These are phyloP conservation scores for Ichneumoninae sp. DNA, from an alignment of 2,888 invertebrate species.

Conservation along the genomic window DNA sequence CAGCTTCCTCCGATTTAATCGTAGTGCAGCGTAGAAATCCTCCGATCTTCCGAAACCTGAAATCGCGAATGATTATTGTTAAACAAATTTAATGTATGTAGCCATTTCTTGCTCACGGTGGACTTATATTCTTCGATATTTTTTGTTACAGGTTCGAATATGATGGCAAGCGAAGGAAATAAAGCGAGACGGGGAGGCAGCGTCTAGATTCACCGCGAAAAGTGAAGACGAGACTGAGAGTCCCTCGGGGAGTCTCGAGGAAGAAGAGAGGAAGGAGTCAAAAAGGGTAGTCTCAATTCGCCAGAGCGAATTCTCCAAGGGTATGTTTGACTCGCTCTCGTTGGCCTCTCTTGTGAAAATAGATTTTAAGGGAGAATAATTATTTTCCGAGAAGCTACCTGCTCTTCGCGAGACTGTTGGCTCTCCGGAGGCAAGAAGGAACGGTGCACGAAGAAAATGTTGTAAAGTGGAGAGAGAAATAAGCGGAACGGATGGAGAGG, in stretches of 20 bases:
- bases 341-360: slow-evolving; percentile 30
- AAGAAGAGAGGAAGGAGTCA: slow-evolving; percentile 58
- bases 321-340: slow-evolving; percentile 59
- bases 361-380: slow-evolving; percentile 59
- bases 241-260: slow-evolving; percentile 59
- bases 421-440: slow-evolving; percentile 33
- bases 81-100: background rate
- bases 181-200: slow-evolving; percentile 19
- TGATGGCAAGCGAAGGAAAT: slow-evolving; percentile 17
- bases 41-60: background rate
- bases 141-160: slow-evolving; percentile 56
- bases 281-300: slow-evolving; percentile 56
- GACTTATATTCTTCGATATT: slow-evolving; percentile 30
- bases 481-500: slow-evolving; percentile 2
- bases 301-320: slow-evolving; percentile 62
- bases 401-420: slow-evolving; percentile 20
- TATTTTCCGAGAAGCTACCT: slow-evolving; percentile 45
- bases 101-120: background rate
- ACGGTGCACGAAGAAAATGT: slow-evolving; percentile 46
- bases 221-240: slow-evolving; percentile 60
- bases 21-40: background rate
- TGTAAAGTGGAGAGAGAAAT: slow-evolving; percentile 45
- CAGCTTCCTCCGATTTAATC: slow-evolving; percentile 13
- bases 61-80: slow-evolving; percentile 11
- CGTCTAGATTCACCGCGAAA: slow-evolving; percentile 23